These are phyloP conservation scores for Takifugu ocellatus DNA, from an alignment of 2,797 vertebrate genomes.

Conservation along the genomic window DNA sequence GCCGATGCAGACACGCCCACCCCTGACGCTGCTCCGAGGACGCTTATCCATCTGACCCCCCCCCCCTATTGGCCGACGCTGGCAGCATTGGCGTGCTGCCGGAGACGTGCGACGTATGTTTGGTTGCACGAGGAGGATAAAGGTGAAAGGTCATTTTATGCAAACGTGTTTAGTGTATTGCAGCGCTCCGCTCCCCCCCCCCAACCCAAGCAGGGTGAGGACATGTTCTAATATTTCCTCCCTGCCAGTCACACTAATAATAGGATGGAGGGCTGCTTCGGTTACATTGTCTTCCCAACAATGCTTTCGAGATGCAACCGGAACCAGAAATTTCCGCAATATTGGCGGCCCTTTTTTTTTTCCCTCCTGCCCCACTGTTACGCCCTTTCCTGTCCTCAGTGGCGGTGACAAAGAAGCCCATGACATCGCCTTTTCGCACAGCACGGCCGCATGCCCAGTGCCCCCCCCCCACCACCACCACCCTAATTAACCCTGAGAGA, in stretches of 20 bases:
- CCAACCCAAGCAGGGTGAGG: slow-evolving; percentile 3
- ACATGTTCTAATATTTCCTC: slow-evolving; percentile 11
- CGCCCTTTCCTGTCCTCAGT: slow-evolving; percentile 19
- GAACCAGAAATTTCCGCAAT: slow-evolving; percentile 36
- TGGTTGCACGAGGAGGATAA: too few species aligned
- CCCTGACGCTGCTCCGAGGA: slow-evolving; percentile 3
- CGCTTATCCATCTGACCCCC: slow-evolving; percentile 59
- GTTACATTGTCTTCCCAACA: slow-evolving; percentile 28
- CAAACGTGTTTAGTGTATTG: not conserved
- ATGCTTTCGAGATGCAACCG: not conserved
- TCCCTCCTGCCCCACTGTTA: not conserved
- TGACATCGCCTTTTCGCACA: slow-evolving; percentile 2
- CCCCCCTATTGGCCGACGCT: slow-evolving; percentile 27
- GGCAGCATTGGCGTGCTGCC: slow-evolving; percentile 18
- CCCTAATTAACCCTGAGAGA: slow-evolving; percentile 22
- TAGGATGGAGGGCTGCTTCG: slow-evolving; percentile 8
- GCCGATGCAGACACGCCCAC: slow-evolving; percentile 1
- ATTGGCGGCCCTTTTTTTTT: slow-evolving; percentile 19
- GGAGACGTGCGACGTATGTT: too few species aligned
- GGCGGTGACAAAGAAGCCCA: slow-evolving; percentile 7
- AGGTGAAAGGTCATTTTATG: not conserved
- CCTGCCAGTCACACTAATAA: slow-evolving; percentile 9
- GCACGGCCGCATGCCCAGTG: slow-evolving; percentile 3
- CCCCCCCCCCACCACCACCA: slow-evolving; percentile 1
- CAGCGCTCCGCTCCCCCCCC: not conserved